Evolutionary conservation across 2,888 invertebrate species (phyloP).

Genomic region (Gasteruption jaculator): DNA sequence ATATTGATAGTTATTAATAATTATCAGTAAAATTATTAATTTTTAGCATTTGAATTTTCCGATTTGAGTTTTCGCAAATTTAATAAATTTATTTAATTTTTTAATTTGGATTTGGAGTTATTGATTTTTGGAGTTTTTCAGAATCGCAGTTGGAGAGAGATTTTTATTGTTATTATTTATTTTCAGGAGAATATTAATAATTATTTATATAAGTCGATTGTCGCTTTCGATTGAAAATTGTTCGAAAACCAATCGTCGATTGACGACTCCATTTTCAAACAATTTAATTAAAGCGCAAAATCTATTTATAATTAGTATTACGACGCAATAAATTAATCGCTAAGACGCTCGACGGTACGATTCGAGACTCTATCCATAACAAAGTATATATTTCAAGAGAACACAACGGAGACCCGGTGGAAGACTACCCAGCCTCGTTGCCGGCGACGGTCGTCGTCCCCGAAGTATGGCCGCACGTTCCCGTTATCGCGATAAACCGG

Average conservation of each 20-base stretch:
- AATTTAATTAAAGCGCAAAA: neutral
- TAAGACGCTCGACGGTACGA: too few species aligned
- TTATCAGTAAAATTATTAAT: too few species aligned
- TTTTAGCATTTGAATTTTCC: too few species aligned
- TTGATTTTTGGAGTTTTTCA: too few species aligned
- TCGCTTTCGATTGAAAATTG: neutral
- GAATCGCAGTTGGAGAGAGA: too few species aligned
- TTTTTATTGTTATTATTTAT: neutral
- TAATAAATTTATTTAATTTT: constrained; percentile 13
- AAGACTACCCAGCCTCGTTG: constrained; percentile 53
- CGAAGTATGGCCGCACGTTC: constrained; percentile 94
- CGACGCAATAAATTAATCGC: too few species aligned
- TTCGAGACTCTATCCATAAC: neutral
- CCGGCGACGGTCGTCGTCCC: constrained; percentile 92
- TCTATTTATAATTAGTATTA: constrained; percentile 5
- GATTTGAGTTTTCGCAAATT: too few species aligned
- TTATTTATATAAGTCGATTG: neutral
- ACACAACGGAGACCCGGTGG: constrained; percentile 29
- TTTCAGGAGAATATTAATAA: neutral
- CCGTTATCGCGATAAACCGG: constrained; percentile 87
- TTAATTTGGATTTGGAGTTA: too few species aligned
- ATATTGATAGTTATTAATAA: too few species aligned
- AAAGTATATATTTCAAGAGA: constrained; percentile 22
- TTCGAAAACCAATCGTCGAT: neutral
- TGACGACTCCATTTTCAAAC: neutral